A percentile compares a stretch with the other conserved stretches of the same genome.
These are phyloP conservation scores for Agrotis ipsilon DNA, from an alignment of 2,888 invertebrate genomes.

Conservation along the genomic window DNA sequence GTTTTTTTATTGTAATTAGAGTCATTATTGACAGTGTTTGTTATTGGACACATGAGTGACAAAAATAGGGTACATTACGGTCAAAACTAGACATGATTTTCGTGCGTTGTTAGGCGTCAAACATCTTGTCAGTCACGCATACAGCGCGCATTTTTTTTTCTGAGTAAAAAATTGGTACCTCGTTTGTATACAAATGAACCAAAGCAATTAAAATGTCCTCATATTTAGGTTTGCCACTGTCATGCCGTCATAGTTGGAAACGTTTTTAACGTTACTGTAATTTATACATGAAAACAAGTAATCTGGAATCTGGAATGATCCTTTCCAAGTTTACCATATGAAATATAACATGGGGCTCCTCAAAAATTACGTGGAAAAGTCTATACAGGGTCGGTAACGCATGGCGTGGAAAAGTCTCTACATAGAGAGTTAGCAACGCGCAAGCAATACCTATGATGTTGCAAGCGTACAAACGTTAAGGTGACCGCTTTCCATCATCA, in stretches of 20 bases:
- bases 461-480: too few relatives aligned
- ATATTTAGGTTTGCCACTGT: not conserved
- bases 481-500: too few relatives aligned
- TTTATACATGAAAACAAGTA: too few relatives aligned
- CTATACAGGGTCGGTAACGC: too few relatives aligned
- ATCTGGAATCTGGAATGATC: too few relatives aligned
- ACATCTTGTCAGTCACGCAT: conserved; percentile 31
- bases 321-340: too few relatives aligned
- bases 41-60: conserved; percentile 1
- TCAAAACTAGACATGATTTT: conserved; percentile 20
- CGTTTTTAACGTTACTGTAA: not conserved
- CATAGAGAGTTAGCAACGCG: too few relatives aligned
- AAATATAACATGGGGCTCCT: too few relatives aligned
- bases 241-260: not conserved
- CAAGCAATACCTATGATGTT: too few relatives aligned
- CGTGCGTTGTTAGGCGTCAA: conserved; percentile 41
- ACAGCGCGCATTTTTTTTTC: conserved; percentile 26
- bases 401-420: too few relatives aligned
- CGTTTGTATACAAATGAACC: not conserved
- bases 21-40: conserved; percentile 8
- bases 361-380: too few relatives aligned
- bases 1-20: conserved; percentile 26
- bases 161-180: conserved; percentile 17
- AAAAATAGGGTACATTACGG: not conserved
- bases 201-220: not conserved